These are phyloP conservation scores for Drosophila neotestacea DNA, from an alignment of 2,888 invertebrate genomes.

Conservation along the genomic window DNA sequence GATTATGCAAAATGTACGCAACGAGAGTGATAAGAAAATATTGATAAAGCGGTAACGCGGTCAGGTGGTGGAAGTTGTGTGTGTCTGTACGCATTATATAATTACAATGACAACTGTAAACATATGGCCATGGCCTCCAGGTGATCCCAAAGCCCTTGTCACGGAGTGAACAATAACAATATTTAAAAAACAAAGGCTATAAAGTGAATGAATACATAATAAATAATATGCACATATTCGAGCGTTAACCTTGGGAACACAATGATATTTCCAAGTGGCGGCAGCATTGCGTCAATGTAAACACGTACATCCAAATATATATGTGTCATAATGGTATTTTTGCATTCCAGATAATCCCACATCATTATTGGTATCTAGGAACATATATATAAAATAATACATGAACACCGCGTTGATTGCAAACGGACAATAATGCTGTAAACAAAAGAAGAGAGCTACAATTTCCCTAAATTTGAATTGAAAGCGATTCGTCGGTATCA, in stretches of 20 bases:
- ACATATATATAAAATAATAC: conserved; percentile 37
- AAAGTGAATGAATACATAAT: conserved; percentile 22
- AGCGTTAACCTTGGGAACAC: conserved; percentile 46
- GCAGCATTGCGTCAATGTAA: conserved; percentile 39
- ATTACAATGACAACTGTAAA: conserved; percentile 51
- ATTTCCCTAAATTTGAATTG: conserved; percentile 20
- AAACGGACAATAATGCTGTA: conserved; percentile 60
- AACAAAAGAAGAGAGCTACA: conserved; percentile 33
- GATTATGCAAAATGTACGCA: conserved; percentile 14
- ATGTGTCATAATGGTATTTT: conserved; percentile 40
- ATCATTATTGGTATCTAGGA: conserved; percentile 17
- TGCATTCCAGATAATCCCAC: conserved; percentile 47
- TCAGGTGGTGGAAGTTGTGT: conserved; percentile 49
- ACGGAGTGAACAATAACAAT: conserved; percentile 33
- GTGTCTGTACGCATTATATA: conserved; percentile 67
- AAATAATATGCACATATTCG: conserved; percentile 12
- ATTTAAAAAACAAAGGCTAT: conserved; percentile 24
- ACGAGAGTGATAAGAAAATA: conserved; percentile 24
- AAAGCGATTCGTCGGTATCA: conserved; percentile 18
- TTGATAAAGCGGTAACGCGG: conserved; percentile 45
- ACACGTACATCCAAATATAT: conserved; percentile 13
- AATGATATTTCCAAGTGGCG: conserved; percentile 52
- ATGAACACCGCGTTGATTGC: conserved; percentile 41
- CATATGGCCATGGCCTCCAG: conserved; percentile 43
- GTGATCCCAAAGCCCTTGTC: conserved; percentile 21